phyloP scores from a whole-genome alignment of 2,797 vertebrate species.

The Acomys russatus region DNA sequence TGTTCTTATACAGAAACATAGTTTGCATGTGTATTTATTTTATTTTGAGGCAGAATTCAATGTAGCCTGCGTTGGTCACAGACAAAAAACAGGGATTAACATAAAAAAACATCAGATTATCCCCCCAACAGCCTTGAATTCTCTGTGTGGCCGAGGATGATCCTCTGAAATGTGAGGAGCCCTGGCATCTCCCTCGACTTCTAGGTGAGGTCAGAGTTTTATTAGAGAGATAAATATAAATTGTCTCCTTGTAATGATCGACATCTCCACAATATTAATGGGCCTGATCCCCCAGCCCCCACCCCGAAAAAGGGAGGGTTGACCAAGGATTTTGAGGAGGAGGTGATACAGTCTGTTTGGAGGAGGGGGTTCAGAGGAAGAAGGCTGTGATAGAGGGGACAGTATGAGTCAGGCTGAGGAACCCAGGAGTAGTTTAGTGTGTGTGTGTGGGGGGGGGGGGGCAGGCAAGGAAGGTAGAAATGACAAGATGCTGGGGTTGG shows the following conservation, averaged over 20 bases:
- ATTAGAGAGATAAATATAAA: neutral
- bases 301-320: neutral
- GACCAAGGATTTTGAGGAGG: neutral
- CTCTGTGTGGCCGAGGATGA: neutral
- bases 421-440: neutral
- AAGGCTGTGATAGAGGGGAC: neutral
- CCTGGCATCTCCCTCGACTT: neutral
- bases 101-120: no score
- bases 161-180: neutral
- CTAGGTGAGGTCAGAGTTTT: neutral
- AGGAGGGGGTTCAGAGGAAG: neutral
- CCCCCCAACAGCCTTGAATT: neutral
- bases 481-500: neutral
- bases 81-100: no score
- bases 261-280: neutral
- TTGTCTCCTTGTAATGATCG: neutral
- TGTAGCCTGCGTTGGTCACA: neutral
- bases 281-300: neutral
- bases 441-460: no score
- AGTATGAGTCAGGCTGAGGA: neutral
- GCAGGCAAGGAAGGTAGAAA: neutral
- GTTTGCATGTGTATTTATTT: neutral
- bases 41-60: neutral
- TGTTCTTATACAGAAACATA: neutral
- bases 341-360: neutral